These are phyloP conservation scores for Gasteruption jaculator DNA, from an alignment of 2,888 invertebrate species.

Conservation along the genomic window DNA sequence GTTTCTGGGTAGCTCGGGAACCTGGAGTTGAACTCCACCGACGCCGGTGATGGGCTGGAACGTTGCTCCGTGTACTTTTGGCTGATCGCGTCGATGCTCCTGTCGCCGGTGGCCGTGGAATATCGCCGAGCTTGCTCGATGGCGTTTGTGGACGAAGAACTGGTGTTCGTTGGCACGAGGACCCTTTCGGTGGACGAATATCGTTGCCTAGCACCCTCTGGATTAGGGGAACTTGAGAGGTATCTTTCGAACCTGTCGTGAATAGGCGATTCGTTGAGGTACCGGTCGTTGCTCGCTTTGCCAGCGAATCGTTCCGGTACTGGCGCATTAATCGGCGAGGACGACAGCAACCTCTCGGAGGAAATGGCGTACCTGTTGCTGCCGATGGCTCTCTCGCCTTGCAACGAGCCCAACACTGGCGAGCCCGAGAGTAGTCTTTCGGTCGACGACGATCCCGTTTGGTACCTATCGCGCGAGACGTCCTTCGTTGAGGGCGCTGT, in stretches of 20 bases:
- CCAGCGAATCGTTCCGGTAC: conserved; percentile 43
- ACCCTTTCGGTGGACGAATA: conserved; percentile 42
- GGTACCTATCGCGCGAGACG: too few species aligned
- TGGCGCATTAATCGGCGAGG: conserved; percentile 45
- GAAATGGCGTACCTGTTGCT: conserved; percentile 32
- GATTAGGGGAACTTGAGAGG: conserved; percentile 39
- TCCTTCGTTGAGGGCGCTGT: conserved; percentile 39
- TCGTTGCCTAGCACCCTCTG: conserved; percentile 38
- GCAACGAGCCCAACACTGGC: conserved; percentile 40
- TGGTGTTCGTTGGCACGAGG: conserved; percentile 19
- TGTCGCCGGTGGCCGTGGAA: conserved; percentile 29
- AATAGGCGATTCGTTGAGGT: conserved; percentile 30
- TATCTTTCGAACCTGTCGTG: conserved; percentile 42
- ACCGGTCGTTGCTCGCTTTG: conserved; percentile 30
- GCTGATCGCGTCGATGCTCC: conserved; percentile 35
- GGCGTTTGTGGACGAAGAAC: too few species aligned
- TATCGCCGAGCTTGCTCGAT: conserved; percentile 22
- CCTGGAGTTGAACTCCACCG: conserved; percentile 29
- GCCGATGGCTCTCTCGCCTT: conserved; percentile 20
- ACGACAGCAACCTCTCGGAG: conserved; percentile 39
- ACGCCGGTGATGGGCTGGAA: conserved; percentile 37
- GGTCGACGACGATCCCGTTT: conserved; percentile 52
- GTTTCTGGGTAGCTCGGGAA: conserved; percentile 37
- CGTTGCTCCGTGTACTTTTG: conserved; percentile 42
- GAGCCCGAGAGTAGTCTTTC: conserved; percentile 53